Evolutionary conservation across 2,797 vertebrate genomes (phyloP), one percentile per base, ranked within the genome.

Genomic region (Acridotheres tristis): DNA sequence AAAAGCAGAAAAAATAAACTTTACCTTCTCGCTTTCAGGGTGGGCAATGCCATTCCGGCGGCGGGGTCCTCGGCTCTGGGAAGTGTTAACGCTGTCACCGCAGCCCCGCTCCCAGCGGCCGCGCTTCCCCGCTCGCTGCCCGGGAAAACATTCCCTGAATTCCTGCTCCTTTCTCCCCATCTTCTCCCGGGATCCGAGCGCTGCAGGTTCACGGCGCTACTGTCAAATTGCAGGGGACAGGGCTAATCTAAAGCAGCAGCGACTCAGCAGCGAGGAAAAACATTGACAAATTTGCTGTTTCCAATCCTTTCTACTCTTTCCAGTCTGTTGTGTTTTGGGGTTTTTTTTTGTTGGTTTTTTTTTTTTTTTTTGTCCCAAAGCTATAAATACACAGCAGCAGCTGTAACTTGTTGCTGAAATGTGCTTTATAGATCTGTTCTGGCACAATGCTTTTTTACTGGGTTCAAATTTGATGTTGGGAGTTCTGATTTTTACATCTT

Each of bases 1-100:
- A 96, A 98, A 97, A 96, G 96, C 98, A 98, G 98, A 98, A 98
- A 94, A 99, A 99, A 99, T 99, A 99, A 99, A 99, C 99, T 98
- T 98, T 98, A 98, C 98, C 97, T 98, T 98, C 98, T 98, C 98
- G 98, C 98, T 98, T 97, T 97, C 98, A 98, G 98, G 99, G 99
- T 99, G 99, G 99, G 98, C 99, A 98, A 97, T 98, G 98, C 98
- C 99, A 99, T 98, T 99, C 98, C 98, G 97, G 97, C 96, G 93
- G 97, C 53, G 97, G 97, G 98, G 98, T 98, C 98, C 96, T 66
- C 93, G 63, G 98, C 97, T 99, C 99, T 99, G 99, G 98, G 98
- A 98, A 99, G 98, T 99, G 99, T 99, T 98, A 99, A 65, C 97
- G 98, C 98, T 99, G 99, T 99, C 99, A 99, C 98, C 87, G 94